Evolutionary conservation across 1,140 invertebrate species (phyloP), one percentile per base, ranked within the genome.

Genomic region (Musca domestica): DNA sequence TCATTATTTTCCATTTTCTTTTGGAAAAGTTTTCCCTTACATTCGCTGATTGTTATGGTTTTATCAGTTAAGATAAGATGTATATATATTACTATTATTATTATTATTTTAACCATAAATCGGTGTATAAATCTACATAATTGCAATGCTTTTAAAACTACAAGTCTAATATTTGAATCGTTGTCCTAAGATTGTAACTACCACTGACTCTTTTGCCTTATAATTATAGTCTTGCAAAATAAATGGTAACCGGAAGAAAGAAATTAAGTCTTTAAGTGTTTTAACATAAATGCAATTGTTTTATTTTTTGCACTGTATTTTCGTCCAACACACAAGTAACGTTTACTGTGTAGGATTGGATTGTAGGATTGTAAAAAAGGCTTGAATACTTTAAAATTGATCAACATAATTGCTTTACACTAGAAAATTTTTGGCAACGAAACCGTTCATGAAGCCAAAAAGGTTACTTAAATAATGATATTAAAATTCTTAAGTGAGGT

Each of bases 91-190:
- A 19, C 5, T 51, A 19, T 51, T 51, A 12, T 15, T 46, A 9
- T 46, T 46, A 46, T 56, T 25, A 56, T 25, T 66, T 20, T 67
- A 27, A 7, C n/a, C 34, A 63, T 63, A 9, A 12, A 41, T 41
- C 12, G 51, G 9, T 51, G 19, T 66, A 52, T 66, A 49, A 15
- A 56, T 56, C 22, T 23, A 22, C 27, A 64, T 64, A 48, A 48
- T 64, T 22, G 61, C 20, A 25, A 67, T 61, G 22, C 23, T 63
- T 67, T n/a, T 61, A 67, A 56, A 49, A 67, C 66, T 67, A 67
- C 66, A 67, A 67, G 54, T 63, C 41, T 67, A 61, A 67, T 27
- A n/a, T 67, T 56, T 48, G 47, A 67, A 67, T 67, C 66, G 66
- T 67, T 67, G 66, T 67, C 47, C 54, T 67, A 61, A 48, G 56